Conservation (phyloP, 2,797 vertebrate species). For the Remorina albescens region DNA sequence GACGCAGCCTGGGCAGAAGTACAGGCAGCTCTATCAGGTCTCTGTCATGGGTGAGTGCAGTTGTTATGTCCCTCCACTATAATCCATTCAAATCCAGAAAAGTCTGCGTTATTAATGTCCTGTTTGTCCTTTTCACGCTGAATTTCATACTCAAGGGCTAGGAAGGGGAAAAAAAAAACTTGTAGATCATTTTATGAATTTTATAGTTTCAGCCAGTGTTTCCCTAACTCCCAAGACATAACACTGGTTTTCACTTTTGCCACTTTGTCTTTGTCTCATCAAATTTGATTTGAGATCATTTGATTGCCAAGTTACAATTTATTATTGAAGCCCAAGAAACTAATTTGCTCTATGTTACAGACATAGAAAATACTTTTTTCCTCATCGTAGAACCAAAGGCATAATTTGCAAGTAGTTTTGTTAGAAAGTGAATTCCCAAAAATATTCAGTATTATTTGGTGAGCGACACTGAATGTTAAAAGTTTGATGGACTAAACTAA, state of each 20-base stretch:
- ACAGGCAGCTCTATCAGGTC: conserved; percentile 88
- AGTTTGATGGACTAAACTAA: no score
- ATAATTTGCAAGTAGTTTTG: not conserved
- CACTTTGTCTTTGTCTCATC: not conserved
- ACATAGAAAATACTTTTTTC: no score
- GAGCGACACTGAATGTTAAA: not conserved
- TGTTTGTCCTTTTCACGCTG: not conserved
- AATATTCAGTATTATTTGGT: not conserved
- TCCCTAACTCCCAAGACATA: not conserved
- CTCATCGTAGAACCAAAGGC: no score
- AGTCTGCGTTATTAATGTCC: no score
- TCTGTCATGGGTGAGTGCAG: conserved; percentile 88
- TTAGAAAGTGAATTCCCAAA: not conserved
- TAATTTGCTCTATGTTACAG: no score
- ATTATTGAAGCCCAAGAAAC: no score
- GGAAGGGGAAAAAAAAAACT: not conserved
- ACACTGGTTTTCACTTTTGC: not conserved
- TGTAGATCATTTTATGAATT: not conserved
- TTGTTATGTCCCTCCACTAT: not conserved
- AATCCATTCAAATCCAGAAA: no score
- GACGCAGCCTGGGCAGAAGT: conserved; percentile 80
- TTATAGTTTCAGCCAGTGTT: not conserved
- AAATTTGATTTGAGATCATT: not conserved
- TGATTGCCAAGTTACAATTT: no score
- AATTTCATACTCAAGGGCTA: not conserved